Evolutionary conservation across 2,797 vertebrate species (phyloP), one percentile per base, ranked within the genome.

Genomic region (Pelobates cultripes): DNA sequence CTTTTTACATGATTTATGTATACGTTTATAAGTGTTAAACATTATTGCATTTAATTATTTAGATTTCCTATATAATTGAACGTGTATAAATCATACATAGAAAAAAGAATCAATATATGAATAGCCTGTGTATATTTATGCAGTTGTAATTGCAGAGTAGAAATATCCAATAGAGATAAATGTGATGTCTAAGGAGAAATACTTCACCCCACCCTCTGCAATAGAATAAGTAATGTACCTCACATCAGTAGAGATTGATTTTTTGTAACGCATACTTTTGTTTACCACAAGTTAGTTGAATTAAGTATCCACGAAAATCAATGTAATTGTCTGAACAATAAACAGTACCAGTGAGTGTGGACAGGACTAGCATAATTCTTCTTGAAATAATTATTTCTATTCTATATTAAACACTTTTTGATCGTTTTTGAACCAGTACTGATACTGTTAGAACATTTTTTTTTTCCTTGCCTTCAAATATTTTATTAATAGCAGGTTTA

Each of bases 291-390:
- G 86, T 86, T 88, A 85, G 82, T 89, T 85, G 78, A 86, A 89
- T 87, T 87, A 90, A 91, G 84, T 85, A 87, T 68, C 81, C 86
- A 71, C 88, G 85, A 87, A 87, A 91, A 89, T 87, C 82, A 86
- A 89, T 89, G 89, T 86, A 87, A 87, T 83, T 85, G 53, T 85
- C 87, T 80, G 85, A 89, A 89, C 90, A 89, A 82, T 81, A 86
- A 87, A 83, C 76, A 78, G 72, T 67, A 70, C 53, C 70, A 51
- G 67, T 76, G 57, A 64, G 57, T 75, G 73, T 70, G 70, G 73
- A 69, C 73, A 81, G 67, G 51, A 75, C 41, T 72, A 63, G 28
- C 47, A 61, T 71, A 70, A 76, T 76, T 81, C 47, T 7, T 76
- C 61, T 64, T 70, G 67, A 53, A 76, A 70, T 74, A 60, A 81